Percentiles rank a stretch among this genome's conserved stretches.
phyloP scores from a whole-genome alignment of 2,797 vertebrate genomes.

The Zonotrichia albicollis region DNA sequence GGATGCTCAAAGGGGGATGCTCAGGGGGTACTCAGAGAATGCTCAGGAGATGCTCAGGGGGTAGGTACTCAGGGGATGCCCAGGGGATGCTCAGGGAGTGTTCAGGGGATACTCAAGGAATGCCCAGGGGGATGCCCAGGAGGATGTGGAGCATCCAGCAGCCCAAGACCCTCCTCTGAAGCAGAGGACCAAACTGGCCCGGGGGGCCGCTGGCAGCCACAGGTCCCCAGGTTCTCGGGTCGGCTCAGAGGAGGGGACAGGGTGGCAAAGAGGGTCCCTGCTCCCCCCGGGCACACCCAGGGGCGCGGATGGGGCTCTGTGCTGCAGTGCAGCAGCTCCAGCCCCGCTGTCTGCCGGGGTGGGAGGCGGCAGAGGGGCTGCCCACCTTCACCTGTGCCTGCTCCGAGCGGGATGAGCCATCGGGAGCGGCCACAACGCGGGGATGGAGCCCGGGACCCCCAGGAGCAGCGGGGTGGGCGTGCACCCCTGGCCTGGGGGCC shows the following conservation, averaged over 20 bases:
- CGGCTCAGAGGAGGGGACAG: not conserved
- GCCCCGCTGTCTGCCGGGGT: not conserved
- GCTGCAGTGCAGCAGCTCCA: constrained; percentile 50
- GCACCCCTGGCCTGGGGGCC: not conserved
- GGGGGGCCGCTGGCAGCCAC: not conserved
- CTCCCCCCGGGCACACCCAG: not conserved
- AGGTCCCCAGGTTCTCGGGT: not conserved
- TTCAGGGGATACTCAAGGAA: not conserved
- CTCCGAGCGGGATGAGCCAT: not conserved
- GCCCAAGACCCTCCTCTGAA: not conserved
- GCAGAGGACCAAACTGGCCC: not conserved
- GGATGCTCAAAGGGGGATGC: not conserved
- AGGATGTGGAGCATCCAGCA: not conserved
- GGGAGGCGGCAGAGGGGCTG: not conserved
- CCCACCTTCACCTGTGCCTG: not conserved
- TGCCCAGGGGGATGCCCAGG: not conserved
- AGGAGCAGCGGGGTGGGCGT: not conserved
- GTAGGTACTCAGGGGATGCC: too few relatives aligned
- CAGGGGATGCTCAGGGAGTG: not conserved
- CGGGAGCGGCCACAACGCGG: not conserved
- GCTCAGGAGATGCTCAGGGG: too few relatives aligned
- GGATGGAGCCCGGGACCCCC: not conserved
- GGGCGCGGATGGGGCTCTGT: not conserved
- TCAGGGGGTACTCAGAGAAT: not conserved
- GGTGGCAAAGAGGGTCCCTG: not conserved